These are phyloP conservation scores for Diarsia rubi DNA, from an alignment of 2,888 invertebrate species.

Conservation along the genomic window DNA sequence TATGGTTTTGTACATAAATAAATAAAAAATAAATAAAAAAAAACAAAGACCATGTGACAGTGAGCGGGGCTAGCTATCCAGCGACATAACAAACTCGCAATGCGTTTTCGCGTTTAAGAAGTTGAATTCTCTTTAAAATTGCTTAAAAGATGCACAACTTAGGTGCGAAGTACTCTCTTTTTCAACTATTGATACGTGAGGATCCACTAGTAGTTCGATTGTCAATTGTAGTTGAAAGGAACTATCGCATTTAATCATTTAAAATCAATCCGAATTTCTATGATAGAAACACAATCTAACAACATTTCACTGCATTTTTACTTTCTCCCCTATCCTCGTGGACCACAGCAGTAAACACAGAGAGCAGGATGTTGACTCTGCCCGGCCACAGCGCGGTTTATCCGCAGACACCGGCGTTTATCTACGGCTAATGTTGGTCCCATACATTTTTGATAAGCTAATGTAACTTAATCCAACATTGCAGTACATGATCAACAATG, in stretches of 20 bases:
- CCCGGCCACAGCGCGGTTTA: constrained; percentile 71
- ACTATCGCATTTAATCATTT: neutral
- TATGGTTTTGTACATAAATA: too few species aligned
- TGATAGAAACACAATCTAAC: neutral
- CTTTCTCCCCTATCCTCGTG: constrained; percentile 64
- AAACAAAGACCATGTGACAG: too few species aligned
- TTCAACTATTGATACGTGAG: neutral
- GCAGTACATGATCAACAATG: constrained; percentile 26
- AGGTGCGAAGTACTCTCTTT: neutral
- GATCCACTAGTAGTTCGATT: neutral
- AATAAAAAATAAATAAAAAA: too few species aligned
- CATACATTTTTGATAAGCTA: constrained; percentile 72
- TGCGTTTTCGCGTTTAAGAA: neutral
- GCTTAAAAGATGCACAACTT: neutral
- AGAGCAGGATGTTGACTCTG: constrained; percentile 76
- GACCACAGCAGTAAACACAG: constrained; percentile 69
- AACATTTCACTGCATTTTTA: constrained; percentile 34
- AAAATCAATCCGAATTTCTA: neutral
- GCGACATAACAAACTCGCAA: neutral
- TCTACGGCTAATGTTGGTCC: constrained; percentile 79
- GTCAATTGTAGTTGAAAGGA: neutral
- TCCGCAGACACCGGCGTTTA: constrained; percentile 80
- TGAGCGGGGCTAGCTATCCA: too few species aligned
- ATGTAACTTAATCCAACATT: constrained; percentile 43
- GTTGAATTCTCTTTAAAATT: neutral